Conservation (phyloP, 2,113 vertebrate genomes). For the Elachura formosa region DNA sequence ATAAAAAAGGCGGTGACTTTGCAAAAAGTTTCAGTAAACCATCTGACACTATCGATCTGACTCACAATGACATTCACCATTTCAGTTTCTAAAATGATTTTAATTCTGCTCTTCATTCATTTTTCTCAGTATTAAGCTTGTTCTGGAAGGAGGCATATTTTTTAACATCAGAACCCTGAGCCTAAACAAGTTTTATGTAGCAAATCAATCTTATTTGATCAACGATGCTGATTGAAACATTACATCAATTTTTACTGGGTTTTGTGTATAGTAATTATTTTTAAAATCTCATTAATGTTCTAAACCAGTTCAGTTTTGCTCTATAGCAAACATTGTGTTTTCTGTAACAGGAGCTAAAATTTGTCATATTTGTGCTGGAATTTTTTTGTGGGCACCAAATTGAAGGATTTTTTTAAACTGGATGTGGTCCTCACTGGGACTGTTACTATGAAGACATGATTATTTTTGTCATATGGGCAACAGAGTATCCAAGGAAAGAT, state of each 20-base stretch:
- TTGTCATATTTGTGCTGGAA: background rate
- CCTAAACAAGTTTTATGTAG: background rate
- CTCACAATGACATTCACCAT: background rate
- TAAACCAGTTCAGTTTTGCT: background rate
- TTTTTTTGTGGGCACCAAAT: background rate
- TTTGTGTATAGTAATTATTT: background rate
- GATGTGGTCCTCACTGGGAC: background rate
- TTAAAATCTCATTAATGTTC: background rate
- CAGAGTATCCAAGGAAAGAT: background rate
- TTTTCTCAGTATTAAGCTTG: background rate
- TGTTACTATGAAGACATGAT: background rate
- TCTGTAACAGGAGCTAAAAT: background rate
- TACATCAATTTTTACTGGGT: background rate
- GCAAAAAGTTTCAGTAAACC: background rate
- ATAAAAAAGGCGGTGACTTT: background rate
- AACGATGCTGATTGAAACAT: background rate
- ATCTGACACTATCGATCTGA: background rate
- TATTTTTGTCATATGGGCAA: background rate
- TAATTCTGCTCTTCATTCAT: background rate
- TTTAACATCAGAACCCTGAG: background rate
- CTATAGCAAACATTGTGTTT: background rate
- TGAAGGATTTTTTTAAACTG: background rate
- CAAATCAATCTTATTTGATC: background rate
- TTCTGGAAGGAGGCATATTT: background rate
- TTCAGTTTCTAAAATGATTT: background rate